Percentiles rank a stretch among this genome's conserved stretches.
Evolutionary conservation across 2,888 invertebrate genomes (phyloP).

Genomic region (Elaeidobius kamerunicus): DNA sequence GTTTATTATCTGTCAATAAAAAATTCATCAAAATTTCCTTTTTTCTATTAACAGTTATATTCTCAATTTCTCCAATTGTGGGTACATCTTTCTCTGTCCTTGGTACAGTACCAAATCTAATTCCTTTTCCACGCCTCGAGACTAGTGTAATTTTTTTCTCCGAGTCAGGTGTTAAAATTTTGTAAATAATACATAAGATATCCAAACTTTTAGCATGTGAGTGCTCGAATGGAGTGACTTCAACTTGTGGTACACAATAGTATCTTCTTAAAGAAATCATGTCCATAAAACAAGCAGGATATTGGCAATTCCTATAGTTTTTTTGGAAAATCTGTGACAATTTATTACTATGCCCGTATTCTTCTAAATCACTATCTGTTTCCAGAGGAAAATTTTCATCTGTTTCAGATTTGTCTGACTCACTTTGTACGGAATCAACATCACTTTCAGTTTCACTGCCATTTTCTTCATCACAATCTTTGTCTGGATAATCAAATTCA

Average conservation of each 20-base stretch:
- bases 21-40: conserved; percentile 51
- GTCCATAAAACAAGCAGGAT: conserved; percentile 68
- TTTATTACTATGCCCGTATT: conserved; percentile 15
- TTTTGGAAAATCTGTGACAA: conserved; percentile 65
- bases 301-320: conserved; percentile 57
- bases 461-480: conserved; percentile 15
- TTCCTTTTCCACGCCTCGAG: conserved; percentile 38
- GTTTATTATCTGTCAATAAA: conserved; percentile 49
- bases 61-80: conserved; percentile 43
- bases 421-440: conserved; percentile 29
- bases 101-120: conserved; percentile 31
- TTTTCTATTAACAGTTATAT: conserved; percentile 37
- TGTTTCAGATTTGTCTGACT: conserved; percentile 3
- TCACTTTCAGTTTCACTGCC: conserved; percentile 33
- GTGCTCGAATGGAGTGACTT: conserved; percentile 61
- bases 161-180: conserved; percentile 40
- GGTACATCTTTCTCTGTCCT: conserved; percentile 39
- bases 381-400: conserved; percentile 19
- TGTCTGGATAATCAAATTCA: conserved; percentile 13
- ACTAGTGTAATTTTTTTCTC: conserved; percentile 24
- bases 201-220: conserved; percentile 59
- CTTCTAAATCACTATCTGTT: conserved; percentile 35
- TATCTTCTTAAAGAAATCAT: conserved; percentile 62
- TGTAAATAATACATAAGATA: conserved; percentile 60
- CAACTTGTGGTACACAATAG: conserved; percentile 68